Evolutionary conservation across 2,888 invertebrate species (phyloP), one percentile per base, ranked within the genome.

Genomic region (Tinea semifulvella): DNA sequence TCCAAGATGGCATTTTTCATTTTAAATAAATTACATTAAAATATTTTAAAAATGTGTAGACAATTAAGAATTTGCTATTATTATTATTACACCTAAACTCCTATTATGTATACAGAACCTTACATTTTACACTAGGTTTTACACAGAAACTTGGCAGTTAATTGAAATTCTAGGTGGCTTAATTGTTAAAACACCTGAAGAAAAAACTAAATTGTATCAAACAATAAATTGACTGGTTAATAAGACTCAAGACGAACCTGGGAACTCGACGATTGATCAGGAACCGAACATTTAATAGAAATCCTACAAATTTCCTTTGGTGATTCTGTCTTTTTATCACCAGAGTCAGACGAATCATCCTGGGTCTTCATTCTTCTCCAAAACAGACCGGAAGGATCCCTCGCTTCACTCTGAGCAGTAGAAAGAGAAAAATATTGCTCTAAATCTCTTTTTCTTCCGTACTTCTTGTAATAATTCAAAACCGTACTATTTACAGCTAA

Each of bases 381-480:
- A 62, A 77, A 80, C 26, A 60, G 52, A 49, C 79, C 69, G 11
- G 64, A 55, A 0, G 73, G 69, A 51, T 79, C 79, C 50, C 61
- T 65, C 35, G 74, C 60, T 48, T 80, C 77, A 59, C 61, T 64
- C 46, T 76, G 68, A 27, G 75, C 79, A 27, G 80, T 75, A 7
- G 76, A 71, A 51, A 80, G 53, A 31, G 79, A 85, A 65, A 90
- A 87, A 61, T 86, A 90, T 54, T 88, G 88, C 47, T 87, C 85
- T 52, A 90, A 74, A 59, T 88, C 85, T 22, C 85, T 69, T 56
- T 85, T 86, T 52, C 84, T 84, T 1, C 88, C 87, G 67, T 86
- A 88, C 58, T 86, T 86, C 56, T 85, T 80, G 58, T 87, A 90
- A 63, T 90, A 90, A 57, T 89, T 87, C 54, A 88, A 61, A 51